Percentiles rank a stretch among this genome's conserved stretches.
Evolutionary conservation across 2,113 vertebrate genomes (phyloP).

Genomic region (Calidris pugnax): DNA sequence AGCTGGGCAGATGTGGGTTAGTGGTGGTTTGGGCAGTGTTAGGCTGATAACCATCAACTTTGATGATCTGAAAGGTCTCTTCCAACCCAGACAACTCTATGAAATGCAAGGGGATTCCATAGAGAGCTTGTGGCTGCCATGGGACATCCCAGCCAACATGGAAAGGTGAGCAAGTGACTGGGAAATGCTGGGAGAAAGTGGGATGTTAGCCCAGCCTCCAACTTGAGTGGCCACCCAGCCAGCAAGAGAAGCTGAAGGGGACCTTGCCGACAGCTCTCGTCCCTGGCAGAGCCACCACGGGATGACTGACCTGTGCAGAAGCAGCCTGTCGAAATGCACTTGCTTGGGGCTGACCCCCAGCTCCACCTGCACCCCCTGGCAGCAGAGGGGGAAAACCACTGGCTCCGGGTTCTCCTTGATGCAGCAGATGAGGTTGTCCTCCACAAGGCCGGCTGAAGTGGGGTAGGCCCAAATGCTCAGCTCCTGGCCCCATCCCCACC

Average conservation of each 20-base stretch:
- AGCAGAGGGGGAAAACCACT: slow-evolving; percentile 79
- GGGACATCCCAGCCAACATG: background rate
- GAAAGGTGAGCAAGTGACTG: background rate
- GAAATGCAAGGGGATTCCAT: background rate
- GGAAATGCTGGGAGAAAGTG: background rate
- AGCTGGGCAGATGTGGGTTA: background rate
- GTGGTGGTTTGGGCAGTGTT: background rate
- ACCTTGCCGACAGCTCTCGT: background rate
- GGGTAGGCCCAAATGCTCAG: slow-evolving; percentile 90
- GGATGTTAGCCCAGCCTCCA: background rate
- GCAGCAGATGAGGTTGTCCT: slow-evolving; percentile 86
- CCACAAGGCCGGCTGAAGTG: slow-evolving; percentile 78
- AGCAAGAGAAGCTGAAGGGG: background rate
- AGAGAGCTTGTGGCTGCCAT: background rate
- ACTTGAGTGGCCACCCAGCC: rapidly evolving
- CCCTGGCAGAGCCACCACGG: rapidly evolving
- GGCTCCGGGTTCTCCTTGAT: slow-evolving; percentile 86
- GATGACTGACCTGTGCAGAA: slow-evolving; percentile 83
- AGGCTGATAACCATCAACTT: background rate
- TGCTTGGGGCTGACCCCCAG: slow-evolving; percentile 82
- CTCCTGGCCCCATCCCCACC: slow-evolving; percentile 51
- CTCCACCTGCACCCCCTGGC: slow-evolving; percentile 84
- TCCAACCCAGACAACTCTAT: background rate
- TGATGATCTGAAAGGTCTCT: background rate
- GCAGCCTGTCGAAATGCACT: slow-evolving; percentile 81